Evolutionary conservation across 2,797 vertebrate species (phyloP).

Genomic region (Megaceryle alcyon): DNA sequence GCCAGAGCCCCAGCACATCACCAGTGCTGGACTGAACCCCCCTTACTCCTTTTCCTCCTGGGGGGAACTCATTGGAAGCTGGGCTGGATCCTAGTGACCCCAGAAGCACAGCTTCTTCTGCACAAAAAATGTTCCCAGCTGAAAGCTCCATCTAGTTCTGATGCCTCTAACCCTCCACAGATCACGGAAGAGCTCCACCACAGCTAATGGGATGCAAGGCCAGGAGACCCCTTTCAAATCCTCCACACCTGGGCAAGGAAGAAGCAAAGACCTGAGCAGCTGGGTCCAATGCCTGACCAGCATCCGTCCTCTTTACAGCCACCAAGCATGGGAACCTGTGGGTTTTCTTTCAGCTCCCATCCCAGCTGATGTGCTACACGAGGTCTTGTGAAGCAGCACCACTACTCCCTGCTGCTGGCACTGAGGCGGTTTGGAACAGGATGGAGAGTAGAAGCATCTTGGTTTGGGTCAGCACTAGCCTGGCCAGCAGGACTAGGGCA

Average conservation of each 20-base stretch:
- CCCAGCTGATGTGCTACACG: neutral
- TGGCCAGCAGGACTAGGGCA: no score
- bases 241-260: neutral
- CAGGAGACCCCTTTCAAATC: neutral
- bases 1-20: neutral
- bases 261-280: neutral
- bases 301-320: neutral
- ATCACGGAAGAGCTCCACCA: neutral
- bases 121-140: neutral
- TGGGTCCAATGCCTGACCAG: neutral
- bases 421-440: neutral
- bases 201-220: neutral
- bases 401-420: neutral
- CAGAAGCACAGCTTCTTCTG: neutral
- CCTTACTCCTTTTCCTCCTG: neutral
- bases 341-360: neutral
- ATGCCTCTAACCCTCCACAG: neutral
- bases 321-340: rapidly evolving
- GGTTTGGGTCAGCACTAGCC: neutral
- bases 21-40: rapidly evolving
- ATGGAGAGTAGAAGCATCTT: neutral
- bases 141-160: neutral
- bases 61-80: neutral
- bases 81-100: neutral
- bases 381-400: neutral